Percentiles rank a stretch among this genome's conserved stretches.
Evolutionary conservation across 2,113 vertebrate species (phyloP).

Genomic region (Ictalurus punctatus): DNA sequence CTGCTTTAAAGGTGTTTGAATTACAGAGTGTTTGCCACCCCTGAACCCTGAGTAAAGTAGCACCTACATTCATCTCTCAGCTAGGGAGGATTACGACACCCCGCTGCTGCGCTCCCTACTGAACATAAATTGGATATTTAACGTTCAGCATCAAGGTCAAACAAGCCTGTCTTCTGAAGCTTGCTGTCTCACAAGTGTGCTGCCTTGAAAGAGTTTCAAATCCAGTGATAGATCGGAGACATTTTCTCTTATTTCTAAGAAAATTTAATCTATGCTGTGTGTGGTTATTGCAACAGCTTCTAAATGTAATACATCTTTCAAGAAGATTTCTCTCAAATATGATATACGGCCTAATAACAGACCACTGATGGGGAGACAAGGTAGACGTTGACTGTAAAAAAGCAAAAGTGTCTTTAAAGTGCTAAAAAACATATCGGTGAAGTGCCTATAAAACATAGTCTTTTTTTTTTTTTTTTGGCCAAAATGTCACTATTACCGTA

Average conservation of each 20-base stretch:
- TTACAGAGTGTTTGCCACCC: constrained; percentile 53
- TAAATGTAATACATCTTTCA: constrained; percentile 35
- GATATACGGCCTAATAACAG: constrained; percentile 21
- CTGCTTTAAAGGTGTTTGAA: constrained; percentile 58
- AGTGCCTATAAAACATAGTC: not conserved
- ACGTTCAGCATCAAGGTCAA: constrained; percentile 62
- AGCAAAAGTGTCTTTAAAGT: not conserved
- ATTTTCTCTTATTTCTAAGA: constrained; percentile 51
- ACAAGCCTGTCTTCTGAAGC: constrained; percentile 57
- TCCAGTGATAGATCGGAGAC: constrained; percentile 48
- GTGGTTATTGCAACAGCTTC: constrained; percentile 32
- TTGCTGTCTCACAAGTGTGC: constrained; percentile 49
- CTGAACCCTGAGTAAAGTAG: constrained; percentile 55
- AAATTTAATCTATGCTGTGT: constrained; percentile 39
- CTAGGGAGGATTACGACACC: constrained; percentile 58
- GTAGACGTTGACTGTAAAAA: not conserved
- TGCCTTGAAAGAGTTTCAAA: constrained; percentile 38
- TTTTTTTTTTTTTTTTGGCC: not conserved
- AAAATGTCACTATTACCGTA: not conserved
- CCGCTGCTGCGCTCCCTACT: constrained; percentile 52
- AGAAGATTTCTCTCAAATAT: constrained; percentile 28
- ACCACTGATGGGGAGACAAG: constrained; percentile 22
- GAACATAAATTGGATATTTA: constrained; percentile 65
- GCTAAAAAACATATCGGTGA: not conserved
- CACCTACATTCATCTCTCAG: constrained; percentile 56